Conservation (phyloP, 1,140 invertebrate species). For the Pararge aegeria region DNA sequence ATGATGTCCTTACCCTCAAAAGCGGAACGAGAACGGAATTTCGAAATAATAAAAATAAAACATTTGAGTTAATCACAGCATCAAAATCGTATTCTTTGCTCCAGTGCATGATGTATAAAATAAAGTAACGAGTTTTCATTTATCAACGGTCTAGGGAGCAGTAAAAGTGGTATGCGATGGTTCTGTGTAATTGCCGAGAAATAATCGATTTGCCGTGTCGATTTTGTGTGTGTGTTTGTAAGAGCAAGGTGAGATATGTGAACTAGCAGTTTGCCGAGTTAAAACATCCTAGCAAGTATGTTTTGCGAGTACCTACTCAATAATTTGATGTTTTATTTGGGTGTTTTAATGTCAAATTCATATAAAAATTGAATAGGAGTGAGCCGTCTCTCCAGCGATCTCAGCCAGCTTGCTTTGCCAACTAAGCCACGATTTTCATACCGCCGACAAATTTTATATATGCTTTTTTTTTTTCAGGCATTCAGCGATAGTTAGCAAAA, state of each 20-base stretch:
- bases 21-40: slow-evolving; percentile 1
- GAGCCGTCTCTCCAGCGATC: too few species aligned
- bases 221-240: background rate
- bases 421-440: too few species aligned
- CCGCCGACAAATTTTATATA: too few species aligned
- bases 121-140: slow-evolving; percentile 5
- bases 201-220: slow-evolving; percentile 8
- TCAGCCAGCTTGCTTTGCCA: too few species aligned
- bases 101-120: background rate
- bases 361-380: too few species aligned
- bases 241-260: background rate
- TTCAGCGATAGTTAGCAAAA: too few species aligned
- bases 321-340: too few species aligned
- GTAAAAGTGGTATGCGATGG: slow-evolving; percentile 2
- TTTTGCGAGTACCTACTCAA: too few species aligned
- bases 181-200: slow-evolving; percentile 2
- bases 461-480: too few species aligned
- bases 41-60: background rate
- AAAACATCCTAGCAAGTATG: too few species aligned
- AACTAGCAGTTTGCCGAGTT: background rate
- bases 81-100: slow-evolving; percentile 3
- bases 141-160: slow-evolving; percentile 6
- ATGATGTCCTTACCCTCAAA: background rate
- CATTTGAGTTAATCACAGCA: background rate
- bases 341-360: too few species aligned